Conservation (phyloP, 2,113 vertebrate species). For the Pteruthius melanotis region DNA sequence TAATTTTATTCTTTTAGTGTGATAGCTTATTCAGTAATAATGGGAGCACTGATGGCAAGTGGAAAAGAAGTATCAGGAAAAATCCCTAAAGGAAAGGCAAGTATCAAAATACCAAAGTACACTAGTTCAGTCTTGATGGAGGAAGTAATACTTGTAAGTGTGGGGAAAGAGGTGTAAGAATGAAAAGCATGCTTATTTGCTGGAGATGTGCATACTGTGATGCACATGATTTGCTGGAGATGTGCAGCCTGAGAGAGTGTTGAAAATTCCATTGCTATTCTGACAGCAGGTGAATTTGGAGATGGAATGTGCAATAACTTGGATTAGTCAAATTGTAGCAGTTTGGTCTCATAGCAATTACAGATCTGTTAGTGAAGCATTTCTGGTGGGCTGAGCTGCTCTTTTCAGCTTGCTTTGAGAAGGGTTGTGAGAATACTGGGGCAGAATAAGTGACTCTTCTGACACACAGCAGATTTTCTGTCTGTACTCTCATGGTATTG, state of each 20-base stretch:
- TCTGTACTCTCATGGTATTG: neutral
- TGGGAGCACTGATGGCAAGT: slow-evolving; percentile 96
- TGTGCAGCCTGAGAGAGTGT: neutral
- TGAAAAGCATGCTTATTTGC: neutral
- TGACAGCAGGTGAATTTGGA: neutral
- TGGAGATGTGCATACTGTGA: neutral
- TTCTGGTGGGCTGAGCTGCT: neutral
- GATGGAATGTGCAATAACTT: neutral
- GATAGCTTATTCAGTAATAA: slow-evolving; percentile 93
- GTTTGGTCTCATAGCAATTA: neutral
- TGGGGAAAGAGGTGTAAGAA: neutral
- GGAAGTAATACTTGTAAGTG: neutral
- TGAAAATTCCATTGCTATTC: neutral
- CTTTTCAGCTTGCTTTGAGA: neutral
- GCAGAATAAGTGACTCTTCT: neutral
- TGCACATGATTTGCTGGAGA: neutral
- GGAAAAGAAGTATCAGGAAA: slow-evolving; percentile 92
- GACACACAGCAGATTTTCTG: neutral
- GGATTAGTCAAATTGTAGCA: neutral
- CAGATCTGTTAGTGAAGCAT: neutral
- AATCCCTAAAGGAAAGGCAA: slow-evolving; percentile 96
- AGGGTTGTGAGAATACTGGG: neutral
- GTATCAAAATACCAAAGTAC: neutral
- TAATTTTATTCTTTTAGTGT: slow-evolving; percentile 72
- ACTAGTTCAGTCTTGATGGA: neutral